Evolutionary conservation across 2,888 invertebrate species (phyloP).

Genomic region (Sarcophaga rosellei): DNA sequence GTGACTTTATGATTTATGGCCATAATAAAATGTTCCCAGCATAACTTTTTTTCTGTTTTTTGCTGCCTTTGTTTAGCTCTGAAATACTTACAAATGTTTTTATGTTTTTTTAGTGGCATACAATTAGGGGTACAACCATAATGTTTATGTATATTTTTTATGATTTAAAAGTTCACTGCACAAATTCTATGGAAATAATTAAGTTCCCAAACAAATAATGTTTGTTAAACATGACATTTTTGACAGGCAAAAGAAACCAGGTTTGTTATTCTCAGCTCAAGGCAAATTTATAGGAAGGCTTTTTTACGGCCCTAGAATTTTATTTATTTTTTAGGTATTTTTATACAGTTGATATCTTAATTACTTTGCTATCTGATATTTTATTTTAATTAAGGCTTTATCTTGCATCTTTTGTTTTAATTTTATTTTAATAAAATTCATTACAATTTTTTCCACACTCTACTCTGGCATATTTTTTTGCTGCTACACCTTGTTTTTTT

Average conservation of each 20-base stretch:
- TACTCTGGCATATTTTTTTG: neutral
- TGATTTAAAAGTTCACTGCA: constrained; percentile 68
- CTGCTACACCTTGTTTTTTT: neutral
- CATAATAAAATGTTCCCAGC: constrained; percentile 75
- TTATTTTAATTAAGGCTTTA: neutral
- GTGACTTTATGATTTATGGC: constrained; percentile 80
- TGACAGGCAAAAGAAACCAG: neutral
- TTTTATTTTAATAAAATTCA: neutral
- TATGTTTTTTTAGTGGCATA: constrained; percentile 1
- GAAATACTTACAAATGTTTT: constrained; percentile 19
- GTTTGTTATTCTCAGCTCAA: too few relatives aligned
- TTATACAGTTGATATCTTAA: too few relatives aligned
- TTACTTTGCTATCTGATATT: neutral
- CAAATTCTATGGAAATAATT: constrained; percentile 38
- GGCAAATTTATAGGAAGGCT: too few relatives aligned
- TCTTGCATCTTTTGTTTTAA: neutral
- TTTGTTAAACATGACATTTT: constrained; percentile 48
- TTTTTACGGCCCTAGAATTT: too few relatives aligned
- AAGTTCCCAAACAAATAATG: constrained; percentile 26
- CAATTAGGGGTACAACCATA: constrained; percentile 30
- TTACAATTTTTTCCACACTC: neutral
- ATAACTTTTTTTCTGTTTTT: neutral
- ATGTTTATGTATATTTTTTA: constrained; percentile 43
- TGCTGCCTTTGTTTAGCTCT: neutral
- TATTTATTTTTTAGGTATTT: too few relatives aligned